Base-by-base conservation (phyloP, 2,113 vertebrate species). In the Cacatua alba region DNA sequence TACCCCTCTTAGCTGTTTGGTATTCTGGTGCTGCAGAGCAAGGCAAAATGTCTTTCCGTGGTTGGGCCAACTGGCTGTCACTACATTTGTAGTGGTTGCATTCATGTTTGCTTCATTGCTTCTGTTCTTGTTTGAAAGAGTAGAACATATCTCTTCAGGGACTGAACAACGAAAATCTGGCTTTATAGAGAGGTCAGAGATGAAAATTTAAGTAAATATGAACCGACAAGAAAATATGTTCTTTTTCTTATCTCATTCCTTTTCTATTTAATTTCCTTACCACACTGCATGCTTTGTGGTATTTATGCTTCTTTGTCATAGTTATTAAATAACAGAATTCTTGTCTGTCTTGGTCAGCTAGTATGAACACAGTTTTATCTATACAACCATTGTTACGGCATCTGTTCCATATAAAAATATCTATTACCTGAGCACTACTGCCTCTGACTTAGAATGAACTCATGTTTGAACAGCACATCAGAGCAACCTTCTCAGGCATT, bases 221-320 rank as follows among this genome's bases (percentile, higher is more conserved):
- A 94, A 90, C 64, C 1, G 6, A 78, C 70, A 92, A 80, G 69
- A 84, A 93, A 94, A 93, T 39, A 90, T 49, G 55, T 88, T 71
- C 53, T 93, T 95, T 90, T 88, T 92, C 92, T 96, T 95, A 96
- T 95, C 94, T 95, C 65, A 44, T 70, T 94, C 62, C 23, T 93
- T 85, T 93, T 90, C 90, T 60, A 79, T 95, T 95, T 97, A 94
- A 97, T 96, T 95, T 96, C 95, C 93, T 96, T 81, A 72, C 60
- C 44, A 82, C 1, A 2, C 29, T 65, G 31, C 52, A 78, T 81
- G 57, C 60, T 96, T 88, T 91, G 83, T 82, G 49, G 52, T 82
- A 89, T 93, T 96, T 95, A 83, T 65, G 67, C 64, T 76, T 59
- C 88, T 92, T 95, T 96, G 80, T 82, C 52, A 78, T 26, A 79